Percentiles rank a stretch among this genome's conserved stretches.
Evolutionary conservation across 2,797 vertebrate genomes (phyloP).

Genomic region (Thalassophryne amazonica): DNA sequence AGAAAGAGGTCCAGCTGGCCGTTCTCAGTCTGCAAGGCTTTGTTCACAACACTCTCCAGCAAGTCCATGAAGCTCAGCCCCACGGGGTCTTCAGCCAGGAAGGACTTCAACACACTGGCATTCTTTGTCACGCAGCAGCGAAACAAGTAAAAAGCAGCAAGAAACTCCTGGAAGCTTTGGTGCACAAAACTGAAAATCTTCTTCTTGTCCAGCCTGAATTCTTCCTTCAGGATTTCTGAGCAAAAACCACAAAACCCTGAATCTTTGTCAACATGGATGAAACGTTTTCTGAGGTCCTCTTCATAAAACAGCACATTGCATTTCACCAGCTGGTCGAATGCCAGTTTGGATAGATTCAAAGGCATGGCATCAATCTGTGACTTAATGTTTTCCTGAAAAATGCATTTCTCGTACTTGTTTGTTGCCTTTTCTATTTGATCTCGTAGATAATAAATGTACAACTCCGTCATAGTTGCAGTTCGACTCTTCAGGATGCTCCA

Average conservation of each 20-base stretch:
- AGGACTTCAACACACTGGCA: background rate
- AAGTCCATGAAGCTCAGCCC: constrained; percentile 3
- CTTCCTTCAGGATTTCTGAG: constrained; percentile 15
- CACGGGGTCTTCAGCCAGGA: background rate
- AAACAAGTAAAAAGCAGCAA: constrained; percentile 14
- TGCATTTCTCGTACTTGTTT: constrained; percentile 9
- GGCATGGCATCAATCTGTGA: background rate
- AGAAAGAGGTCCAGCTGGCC: constrained; percentile 7
- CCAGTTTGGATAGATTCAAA: constrained; percentile 11
- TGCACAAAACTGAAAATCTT: constrained; percentile 26
- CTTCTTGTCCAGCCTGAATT: constrained; percentile 2
- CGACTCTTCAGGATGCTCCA: background rate
- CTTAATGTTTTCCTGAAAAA: background rate
- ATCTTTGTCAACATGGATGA: background rate
- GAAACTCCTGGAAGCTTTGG: constrained; percentile 37
- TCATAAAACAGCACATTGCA: constrained; percentile 28
- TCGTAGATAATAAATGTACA: constrained; percentile 12
- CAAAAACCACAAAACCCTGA: constrained; percentile 22
- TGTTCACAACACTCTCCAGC: constrained; percentile 25
- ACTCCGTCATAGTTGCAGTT: constrained; percentile 25
- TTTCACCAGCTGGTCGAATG: constrained; percentile 23
- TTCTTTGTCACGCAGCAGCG: constrained; percentile 15
- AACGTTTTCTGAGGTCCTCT: constrained; percentile 18
- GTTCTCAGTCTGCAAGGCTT: constrained; percentile 9
- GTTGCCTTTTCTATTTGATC: constrained; percentile 13